These are phyloP conservation scores for Panthera tigris DNA, from an alignment of 2,113 vertebrate species.

Conservation along the genomic window DNA sequence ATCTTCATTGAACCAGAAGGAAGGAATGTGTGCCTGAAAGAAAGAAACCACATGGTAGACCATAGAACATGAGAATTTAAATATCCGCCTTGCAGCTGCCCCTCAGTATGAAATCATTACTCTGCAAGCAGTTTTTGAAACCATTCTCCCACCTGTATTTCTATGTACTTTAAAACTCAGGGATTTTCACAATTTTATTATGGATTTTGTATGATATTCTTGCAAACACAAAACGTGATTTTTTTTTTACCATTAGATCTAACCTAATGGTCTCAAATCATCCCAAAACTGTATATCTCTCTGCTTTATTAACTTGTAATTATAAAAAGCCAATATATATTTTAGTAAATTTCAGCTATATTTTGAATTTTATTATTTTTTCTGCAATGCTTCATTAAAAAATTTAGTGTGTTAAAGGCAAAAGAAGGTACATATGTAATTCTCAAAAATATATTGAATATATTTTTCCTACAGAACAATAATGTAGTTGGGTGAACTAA, in stretches of 20 bases:
- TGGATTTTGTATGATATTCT: not conserved
- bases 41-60: conserved; percentile 44
- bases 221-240: not conserved
- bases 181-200: not conserved
- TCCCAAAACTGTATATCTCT: not conserved
- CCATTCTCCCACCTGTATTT: not conserved
- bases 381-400: not conserved
- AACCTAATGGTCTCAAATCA: not conserved
- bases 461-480: not conserved
- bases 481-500: not conserved
- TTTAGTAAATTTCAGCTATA: not conserved
- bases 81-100: not conserved
- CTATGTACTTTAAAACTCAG: not conserved
- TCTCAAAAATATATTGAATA: not conserved
- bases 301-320: not conserved
- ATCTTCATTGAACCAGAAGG: conserved; percentile 96
- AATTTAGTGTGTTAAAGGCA: not conserved
- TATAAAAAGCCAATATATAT: not conserved
- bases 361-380: conserved; percentile 9
- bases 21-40: conserved; percentile 92
- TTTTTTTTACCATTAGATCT: not conserved
- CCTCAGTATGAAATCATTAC: not conserved
- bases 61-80: not conserved
- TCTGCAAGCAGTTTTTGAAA: not conserved
- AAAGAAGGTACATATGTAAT: not conserved